Conservation (phyloP, 1,140 invertebrate species). For the Drosophila busckii region DNA sequence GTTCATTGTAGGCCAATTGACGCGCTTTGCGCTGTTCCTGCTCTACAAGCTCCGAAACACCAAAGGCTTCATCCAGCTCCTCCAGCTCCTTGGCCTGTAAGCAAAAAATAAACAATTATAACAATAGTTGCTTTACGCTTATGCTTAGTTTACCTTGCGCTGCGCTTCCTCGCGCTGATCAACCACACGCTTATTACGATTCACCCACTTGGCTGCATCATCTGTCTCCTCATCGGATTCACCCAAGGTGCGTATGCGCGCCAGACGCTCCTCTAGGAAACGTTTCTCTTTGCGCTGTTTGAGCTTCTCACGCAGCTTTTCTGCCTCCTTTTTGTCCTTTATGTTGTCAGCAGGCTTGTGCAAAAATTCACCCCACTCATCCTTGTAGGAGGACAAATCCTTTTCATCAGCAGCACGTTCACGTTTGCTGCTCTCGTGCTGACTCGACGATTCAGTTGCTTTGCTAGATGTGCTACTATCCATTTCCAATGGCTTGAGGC, state of each 20-base stretch:
- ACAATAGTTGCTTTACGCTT: not conserved
- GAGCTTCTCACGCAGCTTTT: conserved; percentile 92
- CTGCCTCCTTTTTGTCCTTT: conserved; percentile 85
- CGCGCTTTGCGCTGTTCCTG: conserved; percentile 85
- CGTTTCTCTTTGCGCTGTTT: conserved; percentile 88
- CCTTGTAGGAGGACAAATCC: conserved; percentile 83
- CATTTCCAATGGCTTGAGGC: conserved; percentile 94
- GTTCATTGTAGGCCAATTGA: conserved; percentile 83
- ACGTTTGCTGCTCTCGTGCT: conserved; percentile 36
- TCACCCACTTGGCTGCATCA: conserved; percentile 88
- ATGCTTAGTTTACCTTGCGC: conserved; percentile 85
- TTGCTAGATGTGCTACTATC: conserved; percentile 75
- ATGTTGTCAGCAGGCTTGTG: conserved; percentile 95
- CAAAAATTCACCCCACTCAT: conserved; percentile 93
- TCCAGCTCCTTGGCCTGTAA: conserved; percentile 92
- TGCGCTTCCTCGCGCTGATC: conserved; percentile 92
- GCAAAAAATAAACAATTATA: not conserved
- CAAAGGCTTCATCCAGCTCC: conserved; percentile 97
- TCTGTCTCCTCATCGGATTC: conserved; percentile 89
- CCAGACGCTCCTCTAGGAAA: conserved; percentile 86
- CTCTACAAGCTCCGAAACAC: conserved; percentile 89
- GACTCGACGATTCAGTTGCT: conserved; percentile 20
- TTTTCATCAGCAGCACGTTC: conserved; percentile 67
- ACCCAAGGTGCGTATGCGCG: conserved; percentile 83
- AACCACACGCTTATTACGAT: conserved; percentile 87